Evolutionary conservation across 2,888 invertebrate species (phyloP).

Genomic region (Idaea aversata): DNA sequence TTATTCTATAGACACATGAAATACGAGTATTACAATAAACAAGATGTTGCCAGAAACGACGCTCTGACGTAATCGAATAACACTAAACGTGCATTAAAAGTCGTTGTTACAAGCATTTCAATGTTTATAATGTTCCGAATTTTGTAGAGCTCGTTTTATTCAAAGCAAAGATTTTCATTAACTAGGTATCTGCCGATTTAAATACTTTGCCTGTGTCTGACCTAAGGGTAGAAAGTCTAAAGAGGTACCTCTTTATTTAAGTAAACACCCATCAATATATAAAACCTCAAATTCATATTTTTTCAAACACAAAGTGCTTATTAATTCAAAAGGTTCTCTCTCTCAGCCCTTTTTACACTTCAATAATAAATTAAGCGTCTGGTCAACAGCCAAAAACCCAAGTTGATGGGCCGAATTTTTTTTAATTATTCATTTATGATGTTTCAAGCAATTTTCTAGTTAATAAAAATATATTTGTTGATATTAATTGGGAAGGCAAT

Average conservation of each 20-base stretch:
- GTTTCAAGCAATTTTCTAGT: background rate
- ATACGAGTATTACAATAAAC: no score
- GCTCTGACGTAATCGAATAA: no score
- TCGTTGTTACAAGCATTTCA: no score
- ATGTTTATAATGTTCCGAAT: no score
- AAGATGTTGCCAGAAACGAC: no score
- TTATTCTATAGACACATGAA: no score
- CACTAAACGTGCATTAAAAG: no score
- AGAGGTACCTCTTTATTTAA: background rate
- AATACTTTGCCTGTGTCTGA: no score
- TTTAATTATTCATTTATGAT: slow-evolving; percentile 1
- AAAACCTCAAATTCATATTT: background rate
- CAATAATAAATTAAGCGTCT: slow-evolving; percentile 30
- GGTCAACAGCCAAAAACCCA: slow-evolving; percentile 19
- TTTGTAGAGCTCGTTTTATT: no score
- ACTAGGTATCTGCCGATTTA: no score
- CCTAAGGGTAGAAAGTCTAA: background rate
- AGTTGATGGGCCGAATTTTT: background rate
- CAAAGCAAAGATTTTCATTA: no score
- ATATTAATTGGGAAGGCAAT: background rate
- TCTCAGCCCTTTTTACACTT: slow-evolving; percentile 23
- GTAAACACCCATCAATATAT: background rate
- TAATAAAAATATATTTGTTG: background rate
- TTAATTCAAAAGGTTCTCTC: background rate
- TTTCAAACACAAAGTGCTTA: background rate